Conservation (phyloP, 2,113 vertebrate species). For the Vireo altiloquus region DNA sequence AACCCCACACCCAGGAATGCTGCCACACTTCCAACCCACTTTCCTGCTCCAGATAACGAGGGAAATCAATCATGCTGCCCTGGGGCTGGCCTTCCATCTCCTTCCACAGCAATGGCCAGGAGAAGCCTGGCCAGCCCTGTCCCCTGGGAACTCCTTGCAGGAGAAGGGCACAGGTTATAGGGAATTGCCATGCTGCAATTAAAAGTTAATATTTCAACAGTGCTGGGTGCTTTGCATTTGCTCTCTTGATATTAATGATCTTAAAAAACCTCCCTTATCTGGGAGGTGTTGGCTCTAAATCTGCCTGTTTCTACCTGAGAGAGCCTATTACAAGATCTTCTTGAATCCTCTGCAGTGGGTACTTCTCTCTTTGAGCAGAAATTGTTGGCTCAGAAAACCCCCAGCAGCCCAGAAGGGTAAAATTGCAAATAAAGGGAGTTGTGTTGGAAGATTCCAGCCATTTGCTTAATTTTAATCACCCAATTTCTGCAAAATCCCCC, state of each 20-base stretch:
- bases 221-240: background rate
- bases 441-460: background rate
- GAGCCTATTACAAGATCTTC: background rate
- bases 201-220: background rate
- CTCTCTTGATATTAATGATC: background rate
- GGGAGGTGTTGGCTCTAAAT: background rate
- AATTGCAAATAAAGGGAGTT: background rate
- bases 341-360: background rate
- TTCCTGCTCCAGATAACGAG: background rate
- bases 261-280: background rate
- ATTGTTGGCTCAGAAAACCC: background rate
- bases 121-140: background rate
- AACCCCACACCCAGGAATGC: background rate
- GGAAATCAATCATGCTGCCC: background rate
- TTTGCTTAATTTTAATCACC: background rate
- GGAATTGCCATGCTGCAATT: background rate
- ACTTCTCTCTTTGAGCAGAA: background rate
- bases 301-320: background rate
- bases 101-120: background rate
- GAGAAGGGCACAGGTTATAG: background rate
- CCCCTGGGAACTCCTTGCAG: background rate
- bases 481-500: background rate
- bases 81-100: conserved; percentile 3
- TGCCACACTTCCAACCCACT: background rate
- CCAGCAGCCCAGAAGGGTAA: background rate